phyloP scores from a whole-genome alignment of 2,797 vertebrate genomes.

The Channallabes apus region DNA sequence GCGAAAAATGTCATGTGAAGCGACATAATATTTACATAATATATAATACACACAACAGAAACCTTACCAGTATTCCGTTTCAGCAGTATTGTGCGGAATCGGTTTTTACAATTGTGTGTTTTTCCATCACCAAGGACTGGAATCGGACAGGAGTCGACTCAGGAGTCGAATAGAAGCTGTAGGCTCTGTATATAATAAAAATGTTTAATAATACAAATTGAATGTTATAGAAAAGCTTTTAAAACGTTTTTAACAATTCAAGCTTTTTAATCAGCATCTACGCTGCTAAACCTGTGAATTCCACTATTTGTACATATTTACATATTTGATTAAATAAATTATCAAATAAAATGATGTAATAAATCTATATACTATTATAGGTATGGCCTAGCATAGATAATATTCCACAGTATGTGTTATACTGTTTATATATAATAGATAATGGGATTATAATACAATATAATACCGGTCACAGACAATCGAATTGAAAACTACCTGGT shows the following conservation, averaged over 20 bases:
- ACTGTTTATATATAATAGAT: not conserved
- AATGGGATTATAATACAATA: too few species aligned
- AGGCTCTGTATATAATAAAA: not conserved
- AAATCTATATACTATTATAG: not conserved
- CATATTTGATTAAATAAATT: too few species aligned
- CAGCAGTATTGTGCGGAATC: not conserved
- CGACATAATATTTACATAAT: not conserved
- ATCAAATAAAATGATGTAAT: not conserved
- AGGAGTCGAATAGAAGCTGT: not conserved
- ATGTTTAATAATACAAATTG: not conserved
- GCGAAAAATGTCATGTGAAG: not conserved
- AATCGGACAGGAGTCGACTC: constrained; percentile 8
- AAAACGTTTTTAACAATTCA: not conserved
- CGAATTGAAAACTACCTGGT: too few species aligned
- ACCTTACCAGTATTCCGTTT: not conserved
- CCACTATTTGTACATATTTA: too few species aligned
- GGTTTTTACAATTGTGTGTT: not conserved
- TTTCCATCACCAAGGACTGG: not conserved
- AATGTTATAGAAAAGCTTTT: not conserved
- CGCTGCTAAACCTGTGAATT: not conserved
- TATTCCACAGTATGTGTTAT: not conserved
- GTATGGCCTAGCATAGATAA: not conserved
- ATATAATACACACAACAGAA: not conserved
- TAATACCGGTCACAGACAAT: too few species aligned
- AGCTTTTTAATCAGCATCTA: not conserved